Percentiles rank a stretch among this genome's conserved stretches.
Evolutionary conservation across 2,888 invertebrate species (phyloP).

Genomic region (Cyrtodaria siliqua): DNA sequence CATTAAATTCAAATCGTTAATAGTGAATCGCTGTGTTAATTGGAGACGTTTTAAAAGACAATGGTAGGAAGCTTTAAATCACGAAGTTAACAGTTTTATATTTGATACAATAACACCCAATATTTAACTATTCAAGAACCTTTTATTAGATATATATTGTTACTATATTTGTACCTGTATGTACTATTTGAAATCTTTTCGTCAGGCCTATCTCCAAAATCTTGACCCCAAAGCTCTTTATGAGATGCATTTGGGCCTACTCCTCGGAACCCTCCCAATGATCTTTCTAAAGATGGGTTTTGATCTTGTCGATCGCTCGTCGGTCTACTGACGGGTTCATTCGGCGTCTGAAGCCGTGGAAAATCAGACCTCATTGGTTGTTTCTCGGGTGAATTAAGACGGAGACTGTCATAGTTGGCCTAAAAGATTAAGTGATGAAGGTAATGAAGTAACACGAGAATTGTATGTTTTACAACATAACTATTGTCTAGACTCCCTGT

Average conservation of each 20-base stretch:
- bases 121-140: no score
- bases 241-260: constrained; percentile 25
- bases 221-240: constrained; percentile 48
- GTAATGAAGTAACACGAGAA: not conserved
- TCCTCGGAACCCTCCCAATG: not conserved
- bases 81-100: no score
- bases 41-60: no score
- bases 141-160: no score
- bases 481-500: no score
- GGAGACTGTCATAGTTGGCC: constrained; percentile 49
- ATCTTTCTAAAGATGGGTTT: not conserved
- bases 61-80: no score
- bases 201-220: constrained; percentile 37
- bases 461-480: no score
- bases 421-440: constrained; percentile 13
- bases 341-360: not conserved
- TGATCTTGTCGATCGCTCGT: not conserved
- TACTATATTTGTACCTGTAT: constrained; percentile 27
- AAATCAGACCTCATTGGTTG: not conserved
- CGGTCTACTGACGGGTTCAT: not conserved
- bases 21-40: no score
- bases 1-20: no score
- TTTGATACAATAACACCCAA: no score
- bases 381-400: constrained; percentile 46
- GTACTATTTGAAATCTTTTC: constrained; percentile 52